Evolutionary conservation across 2,113 vertebrate species (phyloP).

Genomic region (Pituophis catenifer): DNA sequence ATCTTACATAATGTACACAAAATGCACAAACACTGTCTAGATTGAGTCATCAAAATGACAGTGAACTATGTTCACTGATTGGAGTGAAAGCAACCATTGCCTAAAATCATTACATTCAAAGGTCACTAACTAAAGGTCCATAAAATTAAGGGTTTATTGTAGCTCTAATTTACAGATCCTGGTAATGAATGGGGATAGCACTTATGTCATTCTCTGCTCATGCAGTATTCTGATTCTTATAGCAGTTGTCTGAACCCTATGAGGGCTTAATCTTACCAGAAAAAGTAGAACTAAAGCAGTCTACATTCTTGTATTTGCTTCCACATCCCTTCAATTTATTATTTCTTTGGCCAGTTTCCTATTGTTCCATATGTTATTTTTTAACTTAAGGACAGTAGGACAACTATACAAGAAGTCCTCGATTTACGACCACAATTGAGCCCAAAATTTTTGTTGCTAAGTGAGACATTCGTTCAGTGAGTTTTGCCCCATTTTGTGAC

Average conservation of each 20-base stretch:
- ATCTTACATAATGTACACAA: neutral
- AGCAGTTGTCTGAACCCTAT: too few relatives aligned
- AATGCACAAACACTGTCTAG: neutral
- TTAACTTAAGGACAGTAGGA: neutral
- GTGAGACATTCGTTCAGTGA: too few relatives aligned
- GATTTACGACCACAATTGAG: too few relatives aligned
- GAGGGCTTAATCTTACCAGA: neutral
- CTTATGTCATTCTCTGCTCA: neutral
- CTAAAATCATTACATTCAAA: neutral
- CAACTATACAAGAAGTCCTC: neutral
- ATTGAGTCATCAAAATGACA: neutral
- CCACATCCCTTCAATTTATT: neutral
- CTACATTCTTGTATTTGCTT: neutral
- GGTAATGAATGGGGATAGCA: neutral
- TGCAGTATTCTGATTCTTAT: neutral
- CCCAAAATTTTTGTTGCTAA: too few relatives aligned
- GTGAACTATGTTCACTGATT: neutral
- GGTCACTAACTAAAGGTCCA: neutral
- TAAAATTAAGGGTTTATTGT: neutral
- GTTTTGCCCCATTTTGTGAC: too few relatives aligned
- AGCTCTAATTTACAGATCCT: neutral
- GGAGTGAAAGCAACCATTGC: neutral
- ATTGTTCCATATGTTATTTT: neutral
- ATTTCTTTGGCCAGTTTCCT: neutral
- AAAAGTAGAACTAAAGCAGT: neutral